These are phyloP conservation scores for Neodon shergylaensis DNA, from an alignment of 2,113 vertebrate genomes.

Conservation along the genomic window DNA sequence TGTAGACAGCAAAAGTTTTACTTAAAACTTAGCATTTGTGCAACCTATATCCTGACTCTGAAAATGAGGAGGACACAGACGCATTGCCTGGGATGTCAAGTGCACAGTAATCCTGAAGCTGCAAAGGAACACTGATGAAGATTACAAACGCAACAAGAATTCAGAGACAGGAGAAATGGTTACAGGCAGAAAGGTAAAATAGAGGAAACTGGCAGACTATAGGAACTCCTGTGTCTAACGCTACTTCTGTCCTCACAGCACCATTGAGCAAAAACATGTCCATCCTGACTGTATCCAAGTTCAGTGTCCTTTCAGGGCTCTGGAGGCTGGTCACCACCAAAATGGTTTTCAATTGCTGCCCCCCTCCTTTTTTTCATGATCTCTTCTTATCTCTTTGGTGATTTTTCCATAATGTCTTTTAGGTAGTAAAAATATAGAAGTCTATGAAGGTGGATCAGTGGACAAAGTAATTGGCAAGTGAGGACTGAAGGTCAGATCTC, in stretches of 20 bases:
- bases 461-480: background rate
- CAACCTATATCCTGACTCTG: background rate
- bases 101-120: background rate
- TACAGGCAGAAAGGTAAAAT: background rate
- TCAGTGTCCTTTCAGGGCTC: background rate
- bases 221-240: background rate
- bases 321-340: background rate
- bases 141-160: background rate
- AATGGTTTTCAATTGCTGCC: background rate
- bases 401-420: background rate
- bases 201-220: background rate
- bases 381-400: background rate
- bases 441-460: background rate
- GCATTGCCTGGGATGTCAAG: background rate
- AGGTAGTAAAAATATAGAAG: background rate
- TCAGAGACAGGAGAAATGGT: background rate
- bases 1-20: background rate
- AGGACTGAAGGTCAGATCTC: background rate
- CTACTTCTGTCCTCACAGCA: background rate
- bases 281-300: background rate
- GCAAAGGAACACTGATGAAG: background rate
- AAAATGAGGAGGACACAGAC: background rate
- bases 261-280: background rate
- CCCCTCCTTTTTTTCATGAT: background rate
- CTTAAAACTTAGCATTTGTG: background rate